Evolutionary conservation across 1,140 invertebrate genomes (phyloP).

Genomic region (Drosophila ambigua): DNA sequence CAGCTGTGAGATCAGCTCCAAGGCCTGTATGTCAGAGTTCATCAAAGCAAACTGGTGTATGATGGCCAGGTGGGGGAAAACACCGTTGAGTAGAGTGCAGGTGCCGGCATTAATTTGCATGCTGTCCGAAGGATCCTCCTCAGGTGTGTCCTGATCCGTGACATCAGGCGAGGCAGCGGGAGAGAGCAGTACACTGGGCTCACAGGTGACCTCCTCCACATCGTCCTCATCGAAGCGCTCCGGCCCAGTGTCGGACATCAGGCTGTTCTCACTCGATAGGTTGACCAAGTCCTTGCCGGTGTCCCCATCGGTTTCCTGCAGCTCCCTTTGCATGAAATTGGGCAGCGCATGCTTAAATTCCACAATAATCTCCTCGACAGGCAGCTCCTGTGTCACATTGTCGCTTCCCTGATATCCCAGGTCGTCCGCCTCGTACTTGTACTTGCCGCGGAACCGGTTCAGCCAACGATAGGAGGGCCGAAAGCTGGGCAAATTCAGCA

Average conservation of each 20-base stretch:
- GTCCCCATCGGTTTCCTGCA: slow-evolving; percentile 30
- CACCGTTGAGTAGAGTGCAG: slow-evolving; percentile 56
- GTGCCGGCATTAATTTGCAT: slow-evolving; percentile 70
- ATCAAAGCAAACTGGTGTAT: slow-evolving; percentile 78
- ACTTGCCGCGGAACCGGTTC: slow-evolving; percentile 75
- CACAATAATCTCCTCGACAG: slow-evolving; percentile 77
- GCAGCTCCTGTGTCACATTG: slow-evolving; percentile 43
- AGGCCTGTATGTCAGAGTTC: slow-evolving; percentile 73
- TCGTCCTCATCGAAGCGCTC: slow-evolving; percentile 52
- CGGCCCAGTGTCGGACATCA: slow-evolving; percentile 55
- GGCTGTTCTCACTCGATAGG: slow-evolving; percentile 71
- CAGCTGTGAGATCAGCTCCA: slow-evolving; percentile 77
- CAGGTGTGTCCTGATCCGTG: not conserved
- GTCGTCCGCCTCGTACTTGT: slow-evolving; percentile 76
- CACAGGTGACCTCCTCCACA: slow-evolving; percentile 62
- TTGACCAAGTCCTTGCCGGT: slow-evolving; percentile 47
- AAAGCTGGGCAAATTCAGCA: slow-evolving; percentile 72
- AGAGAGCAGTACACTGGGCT: slow-evolving; percentile 55
- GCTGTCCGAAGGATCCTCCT: slow-evolving; percentile 16
- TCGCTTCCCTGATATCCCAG: slow-evolving; percentile 54
- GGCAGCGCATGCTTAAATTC: slow-evolving; percentile 73
- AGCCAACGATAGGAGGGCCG: slow-evolving; percentile 79
- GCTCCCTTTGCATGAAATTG: slow-evolving; percentile 79
- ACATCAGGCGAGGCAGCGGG: slow-evolving; percentile 41
- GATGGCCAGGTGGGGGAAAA: slow-evolving; percentile 76